A percentile compares a stretch with the other conserved stretches of the same genome.
Conservation (phyloP, 2,888 invertebrate species). For the Lepetodrilus schrolli region DNA sequence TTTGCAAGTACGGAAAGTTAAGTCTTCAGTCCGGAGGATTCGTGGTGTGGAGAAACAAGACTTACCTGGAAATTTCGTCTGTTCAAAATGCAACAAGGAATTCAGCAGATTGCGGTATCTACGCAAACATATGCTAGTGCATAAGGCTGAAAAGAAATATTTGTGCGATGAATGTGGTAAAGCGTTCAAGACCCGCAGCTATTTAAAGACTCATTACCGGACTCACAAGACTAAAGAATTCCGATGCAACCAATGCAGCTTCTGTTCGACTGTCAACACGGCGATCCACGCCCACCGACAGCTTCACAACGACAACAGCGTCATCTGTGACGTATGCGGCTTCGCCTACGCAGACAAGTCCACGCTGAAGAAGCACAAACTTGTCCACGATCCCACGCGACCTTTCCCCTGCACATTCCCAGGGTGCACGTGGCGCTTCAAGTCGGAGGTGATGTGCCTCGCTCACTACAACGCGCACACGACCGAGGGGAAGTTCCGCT, state of each 20-base stretch:
- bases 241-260: slow-evolving; percentile 69
- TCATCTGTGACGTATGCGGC: slow-evolving; percentile 71
- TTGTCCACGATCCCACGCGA: slow-evolving; percentile 68
- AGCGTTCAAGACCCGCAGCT: slow-evolving; percentile 65
- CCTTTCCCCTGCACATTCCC: slow-evolving; percentile 67
- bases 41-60: slow-evolving; percentile 64
- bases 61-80: slow-evolving; percentile 58
- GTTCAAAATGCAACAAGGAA: slow-evolving; percentile 64
- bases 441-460: slow-evolving; percentile 66
- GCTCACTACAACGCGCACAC: slow-evolving; percentile 68
- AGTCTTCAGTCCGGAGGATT: slow-evolving; percentile 32
- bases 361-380: slow-evolving; percentile 69
- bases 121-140: slow-evolving; percentile 59
- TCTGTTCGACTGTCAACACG: slow-evolving; percentile 62
- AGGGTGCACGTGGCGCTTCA: slow-evolving; percentile 72
- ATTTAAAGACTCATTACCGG: slow-evolving; percentile 61
- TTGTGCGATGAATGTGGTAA: slow-evolving; percentile 70
- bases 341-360: slow-evolving; percentile 69
- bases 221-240: slow-evolving; percentile 61
- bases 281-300: slow-evolving; percentile 71
- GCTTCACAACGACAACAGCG: slow-evolving; percentile 67
- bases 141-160: slow-evolving; percentile 57
- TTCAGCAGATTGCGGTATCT: slow-evolving; percentile 66
- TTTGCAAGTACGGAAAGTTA: slow-evolving; percentile 33
- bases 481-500: slow-evolving; percentile 65